Base-by-base conservation (phyloP, 2,113 vertebrate genomes). In the Tamias sibiricus region DNA sequence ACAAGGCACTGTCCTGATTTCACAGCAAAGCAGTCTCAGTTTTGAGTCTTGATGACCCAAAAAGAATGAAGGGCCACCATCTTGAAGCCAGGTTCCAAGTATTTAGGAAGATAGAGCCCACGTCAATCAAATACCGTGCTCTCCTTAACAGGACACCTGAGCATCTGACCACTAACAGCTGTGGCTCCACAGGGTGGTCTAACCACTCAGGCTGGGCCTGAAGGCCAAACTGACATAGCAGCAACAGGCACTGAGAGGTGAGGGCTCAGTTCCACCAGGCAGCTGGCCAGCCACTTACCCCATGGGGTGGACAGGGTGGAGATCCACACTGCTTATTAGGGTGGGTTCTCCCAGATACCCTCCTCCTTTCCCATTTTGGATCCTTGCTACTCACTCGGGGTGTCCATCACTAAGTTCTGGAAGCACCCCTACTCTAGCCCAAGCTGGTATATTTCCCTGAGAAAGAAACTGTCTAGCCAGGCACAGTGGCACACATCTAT, bases 171-270 rank as follows among this genome's bases (percentile, higher is more conserved):
- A 57, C 26, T 9, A 92, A 52, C 47, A 30, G 84, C 75, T 28
- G 47, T 64, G 62, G 86, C 83, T 49, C 64, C 49, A 24, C 44
- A 49, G 9, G 6, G 42, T 7, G 47, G 57, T 35, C 92, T 66
- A 37, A 57, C 57, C 59, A 19, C 71, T 13, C 17, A 28, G 1
- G 1, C 17, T 1, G 28, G 68, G 44, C 28, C 42, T 10, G n/a
- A 74, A 44, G 69, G 40, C 62, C 16, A 3, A 22, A 44, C 20
- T 87, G 12, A n/a, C 4, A 20, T 16, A 68, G 68, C 30, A 66
- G 49, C 5, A 22, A 49, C 3, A 11, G 1, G 4, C 40, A 68
- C 8, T 24, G 74, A 2, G 32, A 2, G 28, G 30, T 7, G 10
- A 66, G 13, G 20, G 8, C 19, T 24, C 72, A 54, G 69, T 6